phyloP scores from a whole-genome alignment of 2,797 vertebrate species.

The Allobates femoralis region DNA sequence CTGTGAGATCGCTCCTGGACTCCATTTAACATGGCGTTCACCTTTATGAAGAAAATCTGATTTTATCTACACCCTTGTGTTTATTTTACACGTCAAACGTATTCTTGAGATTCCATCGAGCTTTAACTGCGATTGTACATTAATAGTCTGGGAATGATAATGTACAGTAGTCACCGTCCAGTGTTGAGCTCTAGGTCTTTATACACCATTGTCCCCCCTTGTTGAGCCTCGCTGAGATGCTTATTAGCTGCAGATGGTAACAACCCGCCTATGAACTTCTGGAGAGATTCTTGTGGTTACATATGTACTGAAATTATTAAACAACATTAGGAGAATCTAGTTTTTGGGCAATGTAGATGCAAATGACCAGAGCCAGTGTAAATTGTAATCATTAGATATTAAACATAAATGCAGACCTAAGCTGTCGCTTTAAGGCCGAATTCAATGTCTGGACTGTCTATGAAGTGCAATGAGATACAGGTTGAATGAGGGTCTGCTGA shows the following conservation, averaged over 20 bases:
- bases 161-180: constrained; percentile 1
- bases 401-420: not conserved
- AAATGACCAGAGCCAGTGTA: not conserved
- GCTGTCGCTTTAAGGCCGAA: not conserved
- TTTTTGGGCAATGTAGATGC: not conserved
- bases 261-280: not conserved
- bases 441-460: too few species aligned
- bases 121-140: not conserved
- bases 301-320: not conserved
- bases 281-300: not conserved
- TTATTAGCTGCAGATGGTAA: constrained; percentile 41
- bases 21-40: not conserved
- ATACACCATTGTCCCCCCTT: not conserved
- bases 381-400: not conserved
- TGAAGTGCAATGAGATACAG: too few species aligned
- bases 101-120: constrained; percentile 1
- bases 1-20: not conserved
- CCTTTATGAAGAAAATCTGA: not conserved
- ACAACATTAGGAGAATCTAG: not conserved
- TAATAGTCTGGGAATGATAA: not conserved
- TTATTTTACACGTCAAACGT: constrained; percentile 2
- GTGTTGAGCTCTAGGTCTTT: not conserved
- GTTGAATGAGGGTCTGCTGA: too few species aligned
- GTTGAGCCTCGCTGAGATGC: not conserved
- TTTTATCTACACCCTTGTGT: not conserved